Evolutionary conservation across 2,113 vertebrate species (phyloP), one percentile per base, ranked within the genome.

Genomic region (Mesitornis unicolor): DNA sequence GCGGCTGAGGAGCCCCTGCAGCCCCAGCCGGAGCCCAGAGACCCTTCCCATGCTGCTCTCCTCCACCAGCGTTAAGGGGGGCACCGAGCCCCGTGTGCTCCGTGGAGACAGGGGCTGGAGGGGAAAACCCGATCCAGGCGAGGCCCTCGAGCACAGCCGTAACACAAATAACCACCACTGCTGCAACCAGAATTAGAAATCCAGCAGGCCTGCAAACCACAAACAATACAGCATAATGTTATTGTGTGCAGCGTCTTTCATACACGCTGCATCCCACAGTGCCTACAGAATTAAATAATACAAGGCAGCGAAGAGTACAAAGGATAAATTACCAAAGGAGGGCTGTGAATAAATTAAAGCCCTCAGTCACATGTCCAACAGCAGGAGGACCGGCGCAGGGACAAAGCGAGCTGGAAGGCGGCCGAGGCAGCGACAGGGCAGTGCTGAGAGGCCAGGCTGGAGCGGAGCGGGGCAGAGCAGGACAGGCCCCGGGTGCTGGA

Each of bases 251-350:
- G 95, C 87, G 83, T 92, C 95, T 63, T 96, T 70, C 85, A 86
- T 51, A 93, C 38, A 42, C 50, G 13, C 50, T 35, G 85, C 85
- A 92, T 93, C 95, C 93, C 95, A 77, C 88, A 93, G 82, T 33
- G 71, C 95, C 92, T 69, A 84, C 75, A 71, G 95, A 96, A 96
- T 95, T 94, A 96, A 95, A 97, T 93, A 96, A 92, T 63, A 83
- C 78, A 89, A 90, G 92, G 93, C 85, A 93, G 92, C 83, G 53
- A 84, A 70, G 76, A 96, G 60, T 91, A 96, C 90, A 94, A 93
- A 84, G 93, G 93, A 93, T 92, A 89, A 96, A 95, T 94, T 96
- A 94, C 85, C 28, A 90, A 83, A 92, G 56, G 73, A 93, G 56
- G 73, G 40, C 73, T 84, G 79, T 77, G 92, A 95, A 96, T 90